phyloP scores from a whole-genome alignment of 2,113 vertebrate species.

The Elephas maximus region DNA sequence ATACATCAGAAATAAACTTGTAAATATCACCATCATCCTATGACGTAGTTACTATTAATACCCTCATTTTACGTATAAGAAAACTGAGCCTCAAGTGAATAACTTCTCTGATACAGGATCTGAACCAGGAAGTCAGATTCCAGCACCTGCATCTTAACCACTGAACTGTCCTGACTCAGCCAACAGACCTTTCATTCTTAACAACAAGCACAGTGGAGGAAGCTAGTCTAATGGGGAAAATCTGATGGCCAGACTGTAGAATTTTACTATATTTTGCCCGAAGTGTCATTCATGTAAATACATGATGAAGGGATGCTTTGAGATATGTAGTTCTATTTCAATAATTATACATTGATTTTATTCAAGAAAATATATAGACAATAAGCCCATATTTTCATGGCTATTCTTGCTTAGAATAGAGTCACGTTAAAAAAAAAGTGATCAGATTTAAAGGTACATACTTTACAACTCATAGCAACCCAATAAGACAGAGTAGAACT shows the following conservation, averaged over 20 bases:
- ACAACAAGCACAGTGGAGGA: not conserved
- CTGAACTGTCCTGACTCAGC: not conserved
- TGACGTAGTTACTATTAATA: not conserved
- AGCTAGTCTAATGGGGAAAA: not conserved
- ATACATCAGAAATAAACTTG: not conserved
- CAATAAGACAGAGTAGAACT: too few species aligned
- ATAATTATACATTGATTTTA: not conserved
- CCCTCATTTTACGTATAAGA: not conserved
- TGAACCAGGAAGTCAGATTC: not conserved
- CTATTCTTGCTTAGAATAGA: not conserved
- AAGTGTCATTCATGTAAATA: not conserved
- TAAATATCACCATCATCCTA: not conserved
- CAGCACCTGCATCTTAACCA: not conserved
- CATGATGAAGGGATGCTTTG: not conserved
- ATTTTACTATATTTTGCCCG: not conserved
- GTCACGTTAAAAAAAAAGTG: not conserved
- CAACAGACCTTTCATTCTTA: not conserved
- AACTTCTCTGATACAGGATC: not conserved
- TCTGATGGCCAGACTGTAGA: not conserved
- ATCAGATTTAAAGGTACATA: not conserved
- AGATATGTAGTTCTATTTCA: not conserved
- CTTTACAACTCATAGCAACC: not conserved
- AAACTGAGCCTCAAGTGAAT: not conserved
- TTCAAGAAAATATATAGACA: not conserved
- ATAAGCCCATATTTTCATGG: not conserved